phyloP scores from a whole-genome alignment of 2,888 invertebrate species.

The Abrostola tripartita region DNA sequence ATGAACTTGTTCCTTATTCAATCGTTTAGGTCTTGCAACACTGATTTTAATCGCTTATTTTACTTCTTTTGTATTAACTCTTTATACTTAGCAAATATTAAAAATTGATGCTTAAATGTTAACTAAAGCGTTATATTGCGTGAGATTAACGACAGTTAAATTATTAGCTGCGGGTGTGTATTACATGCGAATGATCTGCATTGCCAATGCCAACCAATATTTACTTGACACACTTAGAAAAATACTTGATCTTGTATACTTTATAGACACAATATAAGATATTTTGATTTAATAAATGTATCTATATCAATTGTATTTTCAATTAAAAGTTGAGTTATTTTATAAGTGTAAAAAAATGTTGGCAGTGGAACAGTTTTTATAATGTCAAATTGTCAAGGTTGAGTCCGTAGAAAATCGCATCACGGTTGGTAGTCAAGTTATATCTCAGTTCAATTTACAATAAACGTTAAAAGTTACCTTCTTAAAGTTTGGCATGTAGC shows the following conservation, averaged over 20 bases:
- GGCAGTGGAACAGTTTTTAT: slow-evolving; percentile 1
- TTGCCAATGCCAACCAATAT: slow-evolving; percentile 1
- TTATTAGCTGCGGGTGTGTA: neutral
- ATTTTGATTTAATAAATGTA: neutral
- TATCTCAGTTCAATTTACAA: slow-evolving; percentile 2
- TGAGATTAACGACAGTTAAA: slow-evolving; percentile 1
- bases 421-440: slow-evolving; percentile 1
- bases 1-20: slow-evolving; percentile 63
- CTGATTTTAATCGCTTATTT: slow-evolving; percentile 40
- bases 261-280: neutral
- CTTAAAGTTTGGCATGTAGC: neutral
- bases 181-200: slow-evolving; percentile 1
- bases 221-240: slow-evolving; percentile 4
- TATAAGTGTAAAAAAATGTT: neutral
- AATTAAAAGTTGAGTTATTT: neutral
- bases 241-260: neutral
- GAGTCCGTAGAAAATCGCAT: slow-evolving; percentile 20
- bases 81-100: slow-evolving; percentile 1
- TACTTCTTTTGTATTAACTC: slow-evolving; percentile 18
- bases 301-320: neutral
- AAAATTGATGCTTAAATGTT: neutral
- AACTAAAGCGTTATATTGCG: neutral
- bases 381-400: slow-evolving; percentile 8
- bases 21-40: slow-evolving; percentile 65
- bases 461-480: neutral